Evolutionary conservation across 2,113 vertebrate species (phyloP).

Genomic region (Vireo altiloquus): DNA sequence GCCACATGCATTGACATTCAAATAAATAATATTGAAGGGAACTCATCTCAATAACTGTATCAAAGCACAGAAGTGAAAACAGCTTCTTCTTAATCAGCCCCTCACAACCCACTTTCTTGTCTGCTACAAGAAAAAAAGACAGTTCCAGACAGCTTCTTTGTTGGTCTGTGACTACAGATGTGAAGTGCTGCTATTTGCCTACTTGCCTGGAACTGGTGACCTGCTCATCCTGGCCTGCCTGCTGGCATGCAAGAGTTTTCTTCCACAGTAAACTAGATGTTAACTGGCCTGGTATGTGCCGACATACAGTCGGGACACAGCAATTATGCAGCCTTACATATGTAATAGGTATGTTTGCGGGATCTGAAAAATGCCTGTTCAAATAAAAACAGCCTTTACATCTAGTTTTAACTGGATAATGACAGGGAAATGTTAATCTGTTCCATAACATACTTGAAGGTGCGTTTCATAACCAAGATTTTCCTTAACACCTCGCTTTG

Average conservation of each 20-base stretch:
- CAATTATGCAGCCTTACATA: background rate
- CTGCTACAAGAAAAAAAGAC: background rate
- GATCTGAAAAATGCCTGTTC: background rate
- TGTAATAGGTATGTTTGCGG: background rate
- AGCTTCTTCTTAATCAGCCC: background rate
- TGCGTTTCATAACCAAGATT: background rate
- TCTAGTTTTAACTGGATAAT: background rate
- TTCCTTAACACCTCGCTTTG: background rate
- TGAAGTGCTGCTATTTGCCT: background rate
- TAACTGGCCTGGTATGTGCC: background rate
- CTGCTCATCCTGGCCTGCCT: background rate
- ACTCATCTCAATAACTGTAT: background rate
- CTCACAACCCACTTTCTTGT: background rate
- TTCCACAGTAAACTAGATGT: background rate
- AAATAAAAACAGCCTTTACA: background rate
- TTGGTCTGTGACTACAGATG: background rate
- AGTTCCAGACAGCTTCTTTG: background rate
- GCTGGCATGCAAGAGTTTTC: background rate
- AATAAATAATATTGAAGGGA: background rate
- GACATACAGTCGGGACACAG: background rate
- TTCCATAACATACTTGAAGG: background rate
- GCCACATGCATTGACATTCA: background rate
- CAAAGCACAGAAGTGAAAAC: background rate
- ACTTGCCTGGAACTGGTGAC: background rate
- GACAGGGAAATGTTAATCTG: background rate